Percentiles rank a stretch among this genome's conserved stretches.
Evolutionary conservation across 2,113 vertebrate species (phyloP).

Genomic region (Noturus placidus): DNA sequence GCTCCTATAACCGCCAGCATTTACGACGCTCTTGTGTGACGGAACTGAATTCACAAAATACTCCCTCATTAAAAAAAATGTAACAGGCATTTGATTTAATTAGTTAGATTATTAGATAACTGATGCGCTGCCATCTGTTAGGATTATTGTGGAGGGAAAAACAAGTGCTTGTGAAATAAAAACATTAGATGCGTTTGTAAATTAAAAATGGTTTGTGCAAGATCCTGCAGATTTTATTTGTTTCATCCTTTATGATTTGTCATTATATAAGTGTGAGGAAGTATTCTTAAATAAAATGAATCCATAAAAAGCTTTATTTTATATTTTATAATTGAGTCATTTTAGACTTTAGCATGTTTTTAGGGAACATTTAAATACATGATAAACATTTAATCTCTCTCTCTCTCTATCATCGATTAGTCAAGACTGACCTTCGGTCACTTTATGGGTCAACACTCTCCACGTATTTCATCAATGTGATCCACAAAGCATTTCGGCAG

Average conservation of each 20-base stretch:
- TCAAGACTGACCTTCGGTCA: too few species aligned
- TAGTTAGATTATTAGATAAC: not conserved
- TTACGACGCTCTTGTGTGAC: not conserved
- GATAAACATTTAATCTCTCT: not conserved
- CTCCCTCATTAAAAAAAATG: not conserved
- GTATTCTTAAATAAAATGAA: not conserved
- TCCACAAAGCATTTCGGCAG: too few species aligned
- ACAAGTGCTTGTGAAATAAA: not conserved
- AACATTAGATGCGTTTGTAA: not conserved
- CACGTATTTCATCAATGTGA: too few species aligned
- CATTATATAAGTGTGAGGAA: not conserved
- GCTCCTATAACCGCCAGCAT: slow-evolving; percentile 32
- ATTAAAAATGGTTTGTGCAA: not conserved
- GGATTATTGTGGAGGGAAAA: not conserved
- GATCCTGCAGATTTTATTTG: not conserved
- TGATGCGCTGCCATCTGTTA: not conserved
- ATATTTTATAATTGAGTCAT: not conserved
- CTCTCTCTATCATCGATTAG: too few species aligned
- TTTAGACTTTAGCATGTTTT: not conserved
- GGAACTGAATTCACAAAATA: not conserved
- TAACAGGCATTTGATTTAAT: not conserved
- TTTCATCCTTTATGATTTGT: not conserved
- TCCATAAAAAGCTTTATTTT: not conserved
- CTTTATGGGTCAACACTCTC: too few species aligned
- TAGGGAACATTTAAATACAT: not conserved